These are phyloP conservation scores for Oscheius sp. DNA, from an alignment of 2,888 invertebrate genomes.

Conservation along the genomic window DNA sequence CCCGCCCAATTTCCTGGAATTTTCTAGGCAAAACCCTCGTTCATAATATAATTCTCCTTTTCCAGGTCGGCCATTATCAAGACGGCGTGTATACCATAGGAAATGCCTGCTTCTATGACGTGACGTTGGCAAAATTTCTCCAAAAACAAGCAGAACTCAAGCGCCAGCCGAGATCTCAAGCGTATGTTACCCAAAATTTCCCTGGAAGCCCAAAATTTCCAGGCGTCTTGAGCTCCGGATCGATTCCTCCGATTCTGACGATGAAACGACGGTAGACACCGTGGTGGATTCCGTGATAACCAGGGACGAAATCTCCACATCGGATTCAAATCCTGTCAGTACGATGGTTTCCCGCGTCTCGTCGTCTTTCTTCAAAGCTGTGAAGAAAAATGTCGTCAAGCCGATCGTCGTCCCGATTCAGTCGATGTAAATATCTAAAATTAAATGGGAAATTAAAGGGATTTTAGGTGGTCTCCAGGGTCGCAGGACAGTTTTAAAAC, in stretches of 20 bases:
- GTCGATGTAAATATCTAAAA: constrained; percentile 5
- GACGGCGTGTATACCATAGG: constrained; percentile 63
- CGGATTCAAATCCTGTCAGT: constrained; percentile 13
- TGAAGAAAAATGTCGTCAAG: constrained; percentile 17
- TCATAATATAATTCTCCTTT: not conserved
- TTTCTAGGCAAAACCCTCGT: too few species aligned
- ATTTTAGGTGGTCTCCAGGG: constrained; percentile 4
- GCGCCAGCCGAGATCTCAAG: not conserved
- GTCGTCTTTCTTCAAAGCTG: not conserved
- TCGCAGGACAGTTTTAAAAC: not conserved
- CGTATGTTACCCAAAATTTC: not conserved
- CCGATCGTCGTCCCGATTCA: constrained; percentile 19
- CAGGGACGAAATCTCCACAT: not conserved
- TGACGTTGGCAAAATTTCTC: constrained; percentile 45
- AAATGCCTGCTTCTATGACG: constrained; percentile 61
- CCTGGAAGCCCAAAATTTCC: not conserved
- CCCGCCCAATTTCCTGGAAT: too few species aligned
- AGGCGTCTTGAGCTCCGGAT: constrained; percentile 14
- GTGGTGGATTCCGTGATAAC: not conserved
- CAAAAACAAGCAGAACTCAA: constrained; percentile 38
- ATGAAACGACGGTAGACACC: constrained; percentile 11
- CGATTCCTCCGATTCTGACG: constrained; percentile 16
- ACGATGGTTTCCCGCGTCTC: constrained; percentile 24
- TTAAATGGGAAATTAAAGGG: not conserved
- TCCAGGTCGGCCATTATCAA: constrained; percentile 60